Evolutionary conservation across 2,888 invertebrate species (phyloP).

Genomic region (Apodemia duryi): DNA sequence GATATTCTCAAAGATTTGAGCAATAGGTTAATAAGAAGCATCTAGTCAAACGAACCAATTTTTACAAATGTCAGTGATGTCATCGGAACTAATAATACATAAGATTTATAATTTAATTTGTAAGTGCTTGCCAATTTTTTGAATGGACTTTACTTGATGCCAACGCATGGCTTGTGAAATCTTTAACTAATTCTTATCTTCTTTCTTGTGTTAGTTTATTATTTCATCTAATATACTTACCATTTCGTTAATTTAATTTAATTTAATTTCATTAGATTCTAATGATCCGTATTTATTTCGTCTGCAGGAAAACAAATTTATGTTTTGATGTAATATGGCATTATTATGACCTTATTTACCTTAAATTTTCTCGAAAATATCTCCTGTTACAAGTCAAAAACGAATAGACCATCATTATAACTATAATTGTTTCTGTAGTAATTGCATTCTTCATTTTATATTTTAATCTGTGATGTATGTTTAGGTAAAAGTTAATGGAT

Average conservation of each 20-base stretch:
- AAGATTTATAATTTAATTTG: constrained; percentile 67
- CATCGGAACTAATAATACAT: constrained; percentile 69
- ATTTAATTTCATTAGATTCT: constrained; percentile 40
- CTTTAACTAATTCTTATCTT: constrained; percentile 43
- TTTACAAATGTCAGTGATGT: constrained; percentile 72
- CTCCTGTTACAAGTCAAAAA: background rate
- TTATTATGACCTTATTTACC: background rate
- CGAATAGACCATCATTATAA: background rate
- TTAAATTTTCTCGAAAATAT: background rate
- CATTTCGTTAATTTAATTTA: constrained; percentile 46
- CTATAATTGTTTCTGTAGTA: constrained; percentile 27
- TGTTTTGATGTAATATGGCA: constrained; percentile 41
- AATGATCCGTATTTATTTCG: constrained; percentile 47
- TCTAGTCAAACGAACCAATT: constrained; percentile 59
- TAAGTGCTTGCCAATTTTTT: constrained; percentile 73
- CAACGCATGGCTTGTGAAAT: constrained; percentile 35
- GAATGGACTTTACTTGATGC: constrained; percentile 51
- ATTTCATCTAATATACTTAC: constrained; percentile 49
- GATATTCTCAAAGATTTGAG: constrained; percentile 28
- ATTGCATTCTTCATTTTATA: constrained; percentile 35
- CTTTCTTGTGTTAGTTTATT: constrained; percentile 49
- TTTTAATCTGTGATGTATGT: constrained; percentile 73
- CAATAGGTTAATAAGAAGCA: constrained; percentile 38
- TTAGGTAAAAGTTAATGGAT: constrained; percentile 74
- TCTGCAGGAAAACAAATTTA: constrained; percentile 61